Evolutionary conservation across 2,113 vertebrate genomes (phyloP).

Genomic region (Sturnus vulgaris): DNA sequence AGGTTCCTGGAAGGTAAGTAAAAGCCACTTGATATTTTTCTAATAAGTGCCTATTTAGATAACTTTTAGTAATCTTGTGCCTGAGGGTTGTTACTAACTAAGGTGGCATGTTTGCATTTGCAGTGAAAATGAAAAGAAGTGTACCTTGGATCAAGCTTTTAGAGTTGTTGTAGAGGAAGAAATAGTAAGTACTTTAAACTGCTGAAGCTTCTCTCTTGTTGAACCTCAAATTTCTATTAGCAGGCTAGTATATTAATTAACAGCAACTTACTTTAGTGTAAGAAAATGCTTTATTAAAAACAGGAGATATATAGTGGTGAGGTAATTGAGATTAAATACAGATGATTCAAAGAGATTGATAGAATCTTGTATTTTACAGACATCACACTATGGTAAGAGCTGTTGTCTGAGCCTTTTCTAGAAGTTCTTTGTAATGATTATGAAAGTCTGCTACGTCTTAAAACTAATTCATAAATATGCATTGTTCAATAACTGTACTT

Average conservation of each 20-base stretch:
- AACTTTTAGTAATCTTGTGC: background rate
- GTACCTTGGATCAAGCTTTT: slow-evolving; percentile 92
- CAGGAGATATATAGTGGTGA: background rate
- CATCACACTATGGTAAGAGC: background rate
- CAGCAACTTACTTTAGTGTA: background rate
- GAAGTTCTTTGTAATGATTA: background rate
- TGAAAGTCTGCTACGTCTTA: background rate
- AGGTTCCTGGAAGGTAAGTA: slow-evolving; percentile 88
- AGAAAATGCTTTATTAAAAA: background rate
- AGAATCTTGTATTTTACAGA: background rate
- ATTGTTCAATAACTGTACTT: background rate
- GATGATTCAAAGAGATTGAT: background rate
- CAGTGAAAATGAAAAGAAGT: slow-evolving; percentile 97
- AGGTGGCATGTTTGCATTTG: slow-evolving; percentile 40
- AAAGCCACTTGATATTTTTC: background rate
- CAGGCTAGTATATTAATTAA: background rate
- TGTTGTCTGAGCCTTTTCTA: background rate
- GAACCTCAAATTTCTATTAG: background rate
- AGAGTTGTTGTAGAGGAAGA: slow-evolving; percentile 90
- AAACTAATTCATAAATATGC: background rate
- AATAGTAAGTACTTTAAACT: slow-evolving; percentile 82
- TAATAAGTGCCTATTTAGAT: background rate
- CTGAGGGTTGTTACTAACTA: background rate
- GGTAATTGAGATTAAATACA: background rate
- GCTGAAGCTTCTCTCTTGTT: background rate